These are phyloP conservation scores for Acrocephalus arundinaceus DNA, from an alignment of 2,113 vertebrate genomes.

Conservation along the genomic window DNA sequence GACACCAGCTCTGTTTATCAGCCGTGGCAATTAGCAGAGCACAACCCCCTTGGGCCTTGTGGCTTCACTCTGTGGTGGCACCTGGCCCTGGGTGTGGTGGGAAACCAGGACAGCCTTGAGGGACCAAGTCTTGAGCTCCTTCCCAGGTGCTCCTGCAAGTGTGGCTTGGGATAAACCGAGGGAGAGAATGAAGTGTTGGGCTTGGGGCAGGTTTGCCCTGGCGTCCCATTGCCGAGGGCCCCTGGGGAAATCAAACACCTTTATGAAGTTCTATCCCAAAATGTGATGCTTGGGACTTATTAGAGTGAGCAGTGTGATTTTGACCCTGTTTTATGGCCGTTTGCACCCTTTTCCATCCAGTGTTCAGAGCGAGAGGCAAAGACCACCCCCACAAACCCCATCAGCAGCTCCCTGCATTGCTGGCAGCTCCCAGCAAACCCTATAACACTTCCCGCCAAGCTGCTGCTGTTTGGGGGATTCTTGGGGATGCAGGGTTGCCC, in stretches of 20 bases:
- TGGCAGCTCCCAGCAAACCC: not conserved
- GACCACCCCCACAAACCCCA: not conserved
- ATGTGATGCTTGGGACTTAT: not conserved
- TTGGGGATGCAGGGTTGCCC: not conserved
- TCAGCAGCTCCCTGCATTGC: accelerated
- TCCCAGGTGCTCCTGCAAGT: accelerated
- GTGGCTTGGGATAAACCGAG: not conserved
- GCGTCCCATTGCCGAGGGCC: not conserved
- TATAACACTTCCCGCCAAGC: accelerated
- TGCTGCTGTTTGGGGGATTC: not conserved
- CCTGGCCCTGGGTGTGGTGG: not conserved
- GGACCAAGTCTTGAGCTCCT: not conserved
- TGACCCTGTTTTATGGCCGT: accelerated
- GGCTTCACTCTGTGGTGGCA: not conserved
- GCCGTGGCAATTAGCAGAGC: constrained; percentile 20
- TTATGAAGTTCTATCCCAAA: not conserved
- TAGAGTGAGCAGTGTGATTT: not conserved
- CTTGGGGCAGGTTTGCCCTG: not conserved
- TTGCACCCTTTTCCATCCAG: accelerated
- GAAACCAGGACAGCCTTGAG: accelerated
- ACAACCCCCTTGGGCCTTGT: not conserved
- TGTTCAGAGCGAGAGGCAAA: not conserved
- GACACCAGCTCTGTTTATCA: not conserved
- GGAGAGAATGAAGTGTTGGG: not conserved
- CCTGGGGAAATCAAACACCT: not conserved